Evolutionary conservation across 2,113 vertebrate genomes (phyloP).

Genomic region (Saccopteryx bilineata): DNA sequence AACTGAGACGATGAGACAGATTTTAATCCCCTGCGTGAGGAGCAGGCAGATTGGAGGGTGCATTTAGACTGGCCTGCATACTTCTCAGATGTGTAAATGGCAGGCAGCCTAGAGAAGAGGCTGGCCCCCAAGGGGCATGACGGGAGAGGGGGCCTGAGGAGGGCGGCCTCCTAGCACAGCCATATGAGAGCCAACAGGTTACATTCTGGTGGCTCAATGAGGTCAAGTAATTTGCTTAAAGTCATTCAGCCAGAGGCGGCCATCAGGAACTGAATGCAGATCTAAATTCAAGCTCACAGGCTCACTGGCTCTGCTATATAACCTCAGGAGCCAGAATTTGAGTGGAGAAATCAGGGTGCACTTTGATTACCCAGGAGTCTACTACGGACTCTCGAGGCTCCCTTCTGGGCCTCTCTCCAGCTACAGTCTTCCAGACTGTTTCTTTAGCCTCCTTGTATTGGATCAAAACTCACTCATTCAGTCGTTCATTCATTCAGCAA

Average conservation of each 20-base stretch:
- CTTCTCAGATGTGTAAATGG: conserved; percentile 62
- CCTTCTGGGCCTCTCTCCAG: not conserved
- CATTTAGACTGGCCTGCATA: conserved; percentile 57
- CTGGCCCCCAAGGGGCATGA: not conserved
- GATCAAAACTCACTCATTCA: not conserved
- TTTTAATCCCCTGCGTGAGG: conserved; percentile 71
- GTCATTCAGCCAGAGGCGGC: not conserved
- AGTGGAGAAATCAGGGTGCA: not conserved
- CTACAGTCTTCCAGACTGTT: not conserved
- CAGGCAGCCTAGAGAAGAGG: conserved; percentile 48
- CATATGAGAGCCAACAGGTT: not conserved
- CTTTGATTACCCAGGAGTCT: not conserved
- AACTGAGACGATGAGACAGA: conserved; percentile 74
- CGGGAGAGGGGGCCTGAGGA: not conserved
- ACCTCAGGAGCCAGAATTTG: not conserved
- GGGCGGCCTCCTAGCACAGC: not conserved
- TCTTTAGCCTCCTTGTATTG: not conserved
- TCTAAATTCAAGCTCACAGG: not conserved
- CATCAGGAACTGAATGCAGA: not conserved
- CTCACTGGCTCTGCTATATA: not conserved
- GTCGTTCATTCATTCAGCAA: not conserved
- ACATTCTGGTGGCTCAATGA: not conserved
- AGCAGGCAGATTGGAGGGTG: not conserved
- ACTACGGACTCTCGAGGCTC: no score
- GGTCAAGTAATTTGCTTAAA: not conserved